Evolutionary conservation across 2,888 invertebrate genomes (phyloP), one percentile per base, ranked within the genome.

Genomic region (Sphinx pinastri): DNA sequence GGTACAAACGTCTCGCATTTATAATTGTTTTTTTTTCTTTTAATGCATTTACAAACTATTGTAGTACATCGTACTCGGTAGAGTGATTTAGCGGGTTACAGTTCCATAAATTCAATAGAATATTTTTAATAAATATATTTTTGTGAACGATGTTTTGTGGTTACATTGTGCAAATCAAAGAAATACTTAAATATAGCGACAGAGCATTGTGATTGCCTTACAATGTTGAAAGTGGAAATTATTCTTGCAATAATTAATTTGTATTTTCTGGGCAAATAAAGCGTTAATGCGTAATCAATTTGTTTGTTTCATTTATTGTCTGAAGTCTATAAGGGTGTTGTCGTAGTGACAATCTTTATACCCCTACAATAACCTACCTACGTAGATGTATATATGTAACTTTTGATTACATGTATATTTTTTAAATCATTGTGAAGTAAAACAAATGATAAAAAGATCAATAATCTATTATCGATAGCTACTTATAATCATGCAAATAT

Each of bases 191-290:
- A 77, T 75, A 76, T 82, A 81, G 77, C 75, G 77, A 81, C 80
- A 81, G 80, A 84, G 78, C 83, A 85, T 85, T 85, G 85, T 88
- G 83, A 84, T 85, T 79, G 84, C 84, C 47, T 60, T 59, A 45
- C 81, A 81, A 85, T 77, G 81, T 82, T 74, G 71, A 81, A 77
- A 84, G 85, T 85, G 87, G 87, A 84, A 88, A 87, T 86, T 91
- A 89, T 91, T 90, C 89, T 91, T 90, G 88, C 89, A 91, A 89
- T 88, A 86, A 90, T 93, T 91, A 79, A 90, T 92, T 93, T 93
- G 89, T 93, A 93, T 92, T 91, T 91, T 90, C 91, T 91, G 93
- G 93, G 92, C 91, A 89, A 93, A 92, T 93, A 93, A 93, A 93
- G 91, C 88, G 89, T 88, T 92, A 88, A 90, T 89, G 88, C 88